phyloP scores from a whole-genome alignment of 2,888 invertebrate species.

The Drosophila bunnanda region DNA sequence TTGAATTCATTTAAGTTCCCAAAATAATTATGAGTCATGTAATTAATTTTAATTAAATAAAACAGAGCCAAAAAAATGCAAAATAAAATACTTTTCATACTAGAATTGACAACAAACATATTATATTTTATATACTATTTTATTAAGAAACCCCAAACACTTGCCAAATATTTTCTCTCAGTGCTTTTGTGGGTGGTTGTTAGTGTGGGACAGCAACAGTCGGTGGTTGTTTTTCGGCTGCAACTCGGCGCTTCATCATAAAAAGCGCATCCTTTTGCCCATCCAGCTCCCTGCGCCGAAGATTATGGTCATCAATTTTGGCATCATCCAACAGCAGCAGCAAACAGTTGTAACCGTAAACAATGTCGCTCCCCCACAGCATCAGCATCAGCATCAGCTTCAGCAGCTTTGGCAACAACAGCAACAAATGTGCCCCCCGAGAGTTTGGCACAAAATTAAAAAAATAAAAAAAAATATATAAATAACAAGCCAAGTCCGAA shows the following conservation, averaged over 20 bases:
- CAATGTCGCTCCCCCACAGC: slow-evolving; percentile 68
- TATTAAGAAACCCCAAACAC: neutral
- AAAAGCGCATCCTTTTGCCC: slow-evolving; percentile 75
- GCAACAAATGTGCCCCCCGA: slow-evolving; percentile 75
- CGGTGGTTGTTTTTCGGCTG: slow-evolving; percentile 62
- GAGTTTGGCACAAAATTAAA: slow-evolving; percentile 50
- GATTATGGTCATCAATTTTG: slow-evolving; percentile 83
- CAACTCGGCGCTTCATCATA: slow-evolving; percentile 75
- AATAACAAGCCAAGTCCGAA: slow-evolving; percentile 17
- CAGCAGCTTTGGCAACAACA: slow-evolving; percentile 26
- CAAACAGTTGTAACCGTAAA: slow-evolving; percentile 77
- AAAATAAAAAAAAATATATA: slow-evolving; percentile 7
- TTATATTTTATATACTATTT: too few species aligned
- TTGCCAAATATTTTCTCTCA: neutral
- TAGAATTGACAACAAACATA: neutral
- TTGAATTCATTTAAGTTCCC: neutral
- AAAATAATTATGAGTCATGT: neutral
- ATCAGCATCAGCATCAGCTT: slow-evolving; percentile 29
- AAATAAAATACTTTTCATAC: neutral
- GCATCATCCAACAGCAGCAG: slow-evolving; percentile 71
- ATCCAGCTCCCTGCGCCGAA: slow-evolving; percentile 59
- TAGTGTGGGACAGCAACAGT: slow-evolving; percentile 29
- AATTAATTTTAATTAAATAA: neutral
- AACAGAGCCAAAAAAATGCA: neutral
- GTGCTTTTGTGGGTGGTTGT: slow-evolving; percentile 37